Evolutionary conservation across 2,113 vertebrate species (phyloP).

Genomic region (Gobio gobio): DNA sequence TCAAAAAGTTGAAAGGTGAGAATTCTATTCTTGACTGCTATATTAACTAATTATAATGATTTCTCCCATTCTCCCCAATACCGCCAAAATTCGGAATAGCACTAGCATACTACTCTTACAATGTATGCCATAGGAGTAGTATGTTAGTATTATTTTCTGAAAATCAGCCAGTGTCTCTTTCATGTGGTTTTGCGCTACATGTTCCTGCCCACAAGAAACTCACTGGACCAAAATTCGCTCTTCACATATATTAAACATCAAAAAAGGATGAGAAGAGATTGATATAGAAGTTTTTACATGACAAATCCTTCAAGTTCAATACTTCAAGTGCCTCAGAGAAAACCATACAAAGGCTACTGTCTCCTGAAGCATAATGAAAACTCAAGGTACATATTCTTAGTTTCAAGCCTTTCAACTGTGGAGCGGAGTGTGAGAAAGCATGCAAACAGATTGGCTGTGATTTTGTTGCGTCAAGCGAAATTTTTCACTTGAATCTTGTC

Average conservation of each 20-base stretch:
- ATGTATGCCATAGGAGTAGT: not conserved
- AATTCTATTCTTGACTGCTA: not conserved
- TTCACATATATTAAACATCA: slow-evolving; percentile 11
- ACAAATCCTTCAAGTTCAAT: not conserved
- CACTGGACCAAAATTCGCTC: not conserved
- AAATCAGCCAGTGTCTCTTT: not conserved
- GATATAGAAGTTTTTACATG: not conserved
- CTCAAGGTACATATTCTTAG: slow-evolving; percentile 2
- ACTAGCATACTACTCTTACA: not conserved
- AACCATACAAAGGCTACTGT: not conserved
- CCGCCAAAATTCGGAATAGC: not conserved
- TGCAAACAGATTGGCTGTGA: slow-evolving; percentile 4
- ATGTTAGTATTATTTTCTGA: not conserved
- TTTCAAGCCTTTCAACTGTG: slow-evolving; percentile 9
- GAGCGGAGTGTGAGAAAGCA: slow-evolving; percentile 9
- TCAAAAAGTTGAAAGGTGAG: not conserved
- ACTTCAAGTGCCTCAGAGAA: not conserved
- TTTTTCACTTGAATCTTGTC: slow-evolving; percentile 21
- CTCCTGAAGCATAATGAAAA: not conserved
- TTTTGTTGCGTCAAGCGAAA: not conserved
- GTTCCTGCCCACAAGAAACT: not conserved
- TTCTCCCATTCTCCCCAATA: not conserved
- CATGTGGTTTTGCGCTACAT: not conserved
- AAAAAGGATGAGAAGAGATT: not conserved
- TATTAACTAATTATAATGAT: not conserved